Conservation (phyloP, 2,797 vertebrate genomes). For the Ctenosaura bakeri region DNA sequence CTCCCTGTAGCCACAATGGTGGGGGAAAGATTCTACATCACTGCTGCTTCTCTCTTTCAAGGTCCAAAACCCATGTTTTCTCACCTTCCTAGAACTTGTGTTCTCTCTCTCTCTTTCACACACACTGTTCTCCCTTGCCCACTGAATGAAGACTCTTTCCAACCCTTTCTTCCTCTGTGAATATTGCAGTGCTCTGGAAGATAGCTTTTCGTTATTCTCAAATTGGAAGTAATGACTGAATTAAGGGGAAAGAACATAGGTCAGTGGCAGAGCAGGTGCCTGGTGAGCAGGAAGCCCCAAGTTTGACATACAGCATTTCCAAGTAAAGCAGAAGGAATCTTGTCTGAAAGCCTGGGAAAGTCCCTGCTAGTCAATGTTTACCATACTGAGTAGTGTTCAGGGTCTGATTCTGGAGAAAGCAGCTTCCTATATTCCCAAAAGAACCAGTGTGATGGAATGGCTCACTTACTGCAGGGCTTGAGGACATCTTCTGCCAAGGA, state of each 20-base stretch:
- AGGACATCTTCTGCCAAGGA: background rate
- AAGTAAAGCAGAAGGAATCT: background rate
- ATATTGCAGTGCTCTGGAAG: background rate
- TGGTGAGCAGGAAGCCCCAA: background rate
- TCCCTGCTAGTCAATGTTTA: background rate
- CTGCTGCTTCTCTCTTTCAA: background rate
- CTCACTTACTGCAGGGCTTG: background rate
- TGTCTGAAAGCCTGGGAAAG: background rate
- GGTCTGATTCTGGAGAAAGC: background rate
- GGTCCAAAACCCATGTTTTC: background rate
- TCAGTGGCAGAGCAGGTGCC: background rate
- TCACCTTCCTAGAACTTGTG: background rate
- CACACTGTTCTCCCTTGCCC: background rate
- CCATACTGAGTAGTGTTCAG: background rate
- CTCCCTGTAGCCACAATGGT: background rate
- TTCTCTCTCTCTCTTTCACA: too few relatives aligned
- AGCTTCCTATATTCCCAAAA: background rate
- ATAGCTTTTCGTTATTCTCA: background rate
- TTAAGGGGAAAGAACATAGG: background rate
- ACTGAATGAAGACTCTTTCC: background rate
- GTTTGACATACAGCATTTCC: background rate
- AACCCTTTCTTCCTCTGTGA: background rate
- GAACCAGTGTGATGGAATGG: background rate
- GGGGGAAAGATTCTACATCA: background rate
- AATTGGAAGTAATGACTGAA: background rate